phyloP scores from a whole-genome alignment of 2,888 invertebrate species.

The Catocala fraxini region DNA sequence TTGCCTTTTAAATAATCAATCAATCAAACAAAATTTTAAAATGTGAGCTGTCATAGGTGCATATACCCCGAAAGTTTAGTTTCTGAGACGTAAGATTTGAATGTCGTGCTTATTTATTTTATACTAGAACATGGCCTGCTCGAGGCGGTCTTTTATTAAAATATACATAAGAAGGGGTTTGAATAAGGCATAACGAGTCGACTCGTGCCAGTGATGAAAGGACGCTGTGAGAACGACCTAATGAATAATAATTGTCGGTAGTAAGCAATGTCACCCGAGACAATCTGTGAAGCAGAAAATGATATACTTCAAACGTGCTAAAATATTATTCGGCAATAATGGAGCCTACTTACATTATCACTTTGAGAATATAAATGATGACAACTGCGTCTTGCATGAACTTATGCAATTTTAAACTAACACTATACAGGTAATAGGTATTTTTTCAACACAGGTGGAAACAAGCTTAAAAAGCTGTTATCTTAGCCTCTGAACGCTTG shows the following conservation, averaged over 20 bases:
- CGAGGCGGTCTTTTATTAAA: slow-evolving; percentile 71
- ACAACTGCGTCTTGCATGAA: slow-evolving; percentile 1
- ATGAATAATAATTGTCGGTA: slow-evolving; percentile 79
- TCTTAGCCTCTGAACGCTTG: no score
- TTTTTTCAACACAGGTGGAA: no score
- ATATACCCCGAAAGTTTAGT: slow-evolving; percentile 20
- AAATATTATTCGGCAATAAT: slow-evolving; percentile 18
- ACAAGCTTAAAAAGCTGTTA: no score
- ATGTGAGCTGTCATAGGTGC: no score
- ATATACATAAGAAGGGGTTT: slow-evolving; percentile 66
- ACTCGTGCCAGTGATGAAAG: slow-evolving; percentile 72
- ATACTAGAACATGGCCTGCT: slow-evolving; percentile 33
- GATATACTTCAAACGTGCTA: slow-evolving; percentile 36
- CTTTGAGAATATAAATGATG: slow-evolving; percentile 9
- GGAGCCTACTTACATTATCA: slow-evolving; percentile 10
- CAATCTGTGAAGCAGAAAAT: slow-evolving; percentile 55
- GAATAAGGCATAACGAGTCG: slow-evolving; percentile 78
- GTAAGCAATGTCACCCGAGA: slow-evolving; percentile 61
- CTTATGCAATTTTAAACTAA: neutral
- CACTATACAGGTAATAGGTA: no score
- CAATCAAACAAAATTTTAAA: no score
- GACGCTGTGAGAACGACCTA: slow-evolving; percentile 64
- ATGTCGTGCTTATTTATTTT: slow-evolving; percentile 38
- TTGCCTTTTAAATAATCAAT: no score
- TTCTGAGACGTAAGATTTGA: slow-evolving; percentile 28